Percentiles rank a stretch among this genome's conserved stretches.
These are phyloP conservation scores for Rhinatrema bivittatum DNA, from an alignment of 2,797 vertebrate genomes.

Conservation along the genomic window DNA sequence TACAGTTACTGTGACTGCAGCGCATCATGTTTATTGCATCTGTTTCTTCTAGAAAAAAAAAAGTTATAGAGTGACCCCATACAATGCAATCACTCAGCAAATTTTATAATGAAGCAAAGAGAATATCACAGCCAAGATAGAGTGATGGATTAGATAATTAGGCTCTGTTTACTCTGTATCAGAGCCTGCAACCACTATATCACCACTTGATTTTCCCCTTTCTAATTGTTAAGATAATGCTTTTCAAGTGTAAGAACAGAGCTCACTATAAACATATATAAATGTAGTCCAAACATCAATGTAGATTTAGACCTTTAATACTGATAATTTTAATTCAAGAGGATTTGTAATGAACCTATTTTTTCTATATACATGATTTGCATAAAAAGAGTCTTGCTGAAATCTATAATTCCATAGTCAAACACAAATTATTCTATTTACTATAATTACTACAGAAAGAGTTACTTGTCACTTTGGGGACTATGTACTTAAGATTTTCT, in stretches of 20 bases:
- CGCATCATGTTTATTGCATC: no score
- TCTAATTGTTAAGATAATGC: rapidly evolving
- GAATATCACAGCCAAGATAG: neutral
- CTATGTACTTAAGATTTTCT: no score
- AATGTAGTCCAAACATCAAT: neutral
- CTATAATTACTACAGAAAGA: no score
- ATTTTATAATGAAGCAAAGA: neutral
- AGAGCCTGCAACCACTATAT: neutral
- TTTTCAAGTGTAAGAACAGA: neutral
- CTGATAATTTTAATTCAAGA: neutral
- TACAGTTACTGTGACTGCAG: no score
- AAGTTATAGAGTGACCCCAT: neutral
- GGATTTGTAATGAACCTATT: slow-evolving; percentile 7
- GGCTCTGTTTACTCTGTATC: neutral
- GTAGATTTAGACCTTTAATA: neutral
- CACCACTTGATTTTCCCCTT: neutral
- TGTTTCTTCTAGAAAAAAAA: neutral
- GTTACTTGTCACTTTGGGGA: no score
- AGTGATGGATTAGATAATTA: neutral
- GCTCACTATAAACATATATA: rapidly evolving
- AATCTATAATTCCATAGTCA: rapidly evolving
- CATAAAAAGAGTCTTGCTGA: neutral
- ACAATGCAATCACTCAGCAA: neutral
- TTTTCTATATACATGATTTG: neutral
- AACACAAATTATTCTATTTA: no score